Conservation (phyloP, 2,888 invertebrate species). For the Oscheius sp. region DNA sequence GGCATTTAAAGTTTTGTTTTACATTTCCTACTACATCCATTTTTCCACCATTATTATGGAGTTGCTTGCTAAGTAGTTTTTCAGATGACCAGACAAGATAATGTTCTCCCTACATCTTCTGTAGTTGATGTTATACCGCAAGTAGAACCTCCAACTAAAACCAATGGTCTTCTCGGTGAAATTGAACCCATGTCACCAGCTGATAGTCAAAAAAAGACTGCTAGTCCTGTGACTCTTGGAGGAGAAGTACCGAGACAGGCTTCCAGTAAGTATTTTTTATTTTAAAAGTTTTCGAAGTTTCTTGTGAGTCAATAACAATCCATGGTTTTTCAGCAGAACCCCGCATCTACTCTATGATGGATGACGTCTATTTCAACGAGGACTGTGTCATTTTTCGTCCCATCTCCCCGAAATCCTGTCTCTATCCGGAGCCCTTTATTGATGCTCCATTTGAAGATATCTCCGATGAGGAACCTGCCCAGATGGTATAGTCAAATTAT, state of each 20-base stretch:
- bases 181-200: conserved; percentile 24
- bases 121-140: not conserved
- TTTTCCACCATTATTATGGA: no score
- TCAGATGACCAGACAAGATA: conserved; percentile 6
- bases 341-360: not conserved
- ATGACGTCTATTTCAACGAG: not conserved
- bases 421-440: conserved; percentile 3
- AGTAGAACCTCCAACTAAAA: not conserved
- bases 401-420: not conserved
- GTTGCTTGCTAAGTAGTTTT: not conserved
- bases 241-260: not conserved
- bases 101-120: not conserved
- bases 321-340: conserved; percentile 4
- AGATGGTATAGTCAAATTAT: no score
- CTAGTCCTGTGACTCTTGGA: conserved; percentile 6
- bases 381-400: conserved; percentile 7
- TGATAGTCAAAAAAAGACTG: conserved; percentile 2
- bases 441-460: conserved; percentile 15
- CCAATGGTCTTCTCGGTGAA: conserved; percentile 21
- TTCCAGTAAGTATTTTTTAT: conserved; percentile 1
- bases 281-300: not conserved
- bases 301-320: not conserved
- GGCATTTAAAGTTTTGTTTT: no score
- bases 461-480: conserved; percentile 7
- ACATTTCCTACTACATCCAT: no score